phyloP scores from a whole-genome alignment of 2,888 invertebrate genomes.

The Lasioglossum calceatum region DNA sequence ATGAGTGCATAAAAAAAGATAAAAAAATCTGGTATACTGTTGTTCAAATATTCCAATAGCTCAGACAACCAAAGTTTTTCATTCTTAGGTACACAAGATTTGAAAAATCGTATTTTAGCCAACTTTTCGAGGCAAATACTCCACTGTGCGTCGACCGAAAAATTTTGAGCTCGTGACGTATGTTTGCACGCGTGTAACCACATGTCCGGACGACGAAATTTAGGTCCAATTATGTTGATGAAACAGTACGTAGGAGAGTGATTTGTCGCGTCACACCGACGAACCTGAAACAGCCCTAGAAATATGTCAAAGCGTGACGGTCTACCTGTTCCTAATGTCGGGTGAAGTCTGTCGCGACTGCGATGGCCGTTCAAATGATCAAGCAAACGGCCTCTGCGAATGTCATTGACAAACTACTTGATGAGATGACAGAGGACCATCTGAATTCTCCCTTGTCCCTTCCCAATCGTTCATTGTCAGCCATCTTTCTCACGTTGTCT shows the following conservation, averaged over 20 bases:
- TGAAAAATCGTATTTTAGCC: too few species aligned
- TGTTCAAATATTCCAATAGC: too few species aligned
- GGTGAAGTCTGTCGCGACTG: conserved; percentile 31
- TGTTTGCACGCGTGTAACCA: neutral
- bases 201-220: neutral
- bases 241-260: neutral
- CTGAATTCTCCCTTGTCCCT: neutral
- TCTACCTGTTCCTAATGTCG: conserved; percentile 35
- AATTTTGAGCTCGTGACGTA: neutral
- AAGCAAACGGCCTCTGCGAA: conserved; percentile 8
- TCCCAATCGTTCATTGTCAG: neutral
- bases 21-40: too few species aligned
- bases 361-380: conserved; percentile 27
- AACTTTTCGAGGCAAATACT: too few species aligned
- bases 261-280: conserved; percentile 27
- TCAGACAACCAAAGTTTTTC: too few species aligned
- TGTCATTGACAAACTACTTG: conserved; percentile 22
- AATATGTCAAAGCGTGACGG: conserved; percentile 41
- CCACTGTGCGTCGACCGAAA: neutral
- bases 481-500: neutral
- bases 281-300: conserved; percentile 15
- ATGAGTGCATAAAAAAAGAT: too few species aligned
- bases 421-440: conserved; percentile 20
- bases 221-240: conserved; percentile 25
- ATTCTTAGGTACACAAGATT: too few species aligned